Evolutionary conservation across 2,888 invertebrate species (phyloP).

Genomic region (Coelogynopora nodosa): DNA sequence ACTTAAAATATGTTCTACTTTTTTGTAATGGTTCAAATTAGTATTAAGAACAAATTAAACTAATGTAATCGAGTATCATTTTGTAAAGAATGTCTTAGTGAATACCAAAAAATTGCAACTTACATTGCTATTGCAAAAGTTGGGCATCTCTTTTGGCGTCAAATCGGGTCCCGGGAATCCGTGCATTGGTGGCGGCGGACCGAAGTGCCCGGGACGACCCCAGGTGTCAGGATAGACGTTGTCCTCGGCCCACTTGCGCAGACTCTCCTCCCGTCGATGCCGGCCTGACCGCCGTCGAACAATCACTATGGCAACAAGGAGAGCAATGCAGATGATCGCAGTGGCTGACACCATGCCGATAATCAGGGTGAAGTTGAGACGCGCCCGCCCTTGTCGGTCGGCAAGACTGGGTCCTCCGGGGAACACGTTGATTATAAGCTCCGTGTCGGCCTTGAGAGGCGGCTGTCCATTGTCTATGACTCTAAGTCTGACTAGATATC

Average conservation of each 20-base stretch:
- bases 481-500: constrained; percentile 2
- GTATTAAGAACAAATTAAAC: too few relatives aligned
- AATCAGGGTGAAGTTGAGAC: constrained; percentile 39
- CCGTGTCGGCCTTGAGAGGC: constrained; percentile 13
- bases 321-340: constrained; percentile 34
- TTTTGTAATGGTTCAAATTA: too few relatives aligned
- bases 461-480: constrained; percentile 40
- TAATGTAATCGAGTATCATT: too few relatives aligned
- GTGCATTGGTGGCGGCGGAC: background rate
- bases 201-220: background rate
- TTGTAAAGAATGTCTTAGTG: too few relatives aligned
- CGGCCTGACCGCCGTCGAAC: constrained; percentile 21
- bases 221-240: constrained; percentile 10
- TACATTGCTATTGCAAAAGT: constrained; percentile 8
- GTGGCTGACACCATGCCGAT: constrained; percentile 36
- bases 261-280: constrained; percentile 14
- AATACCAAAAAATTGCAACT: background rate
- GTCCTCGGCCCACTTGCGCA: constrained; percentile 19
- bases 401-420: background rate
- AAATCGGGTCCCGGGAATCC: constrained; percentile 10
- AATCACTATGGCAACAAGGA: constrained; percentile 37
- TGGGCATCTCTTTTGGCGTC: constrained; percentile 4
- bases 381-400: background rate
- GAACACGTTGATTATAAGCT: constrained; percentile 33
- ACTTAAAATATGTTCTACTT: too few relatives aligned